A percentile compares a stretch with the other conserved stretches of the same genome.
Evolutionary conservation across 2,888 invertebrate genomes (phyloP).

Genomic region (Apotomis turbidana): DNA sequence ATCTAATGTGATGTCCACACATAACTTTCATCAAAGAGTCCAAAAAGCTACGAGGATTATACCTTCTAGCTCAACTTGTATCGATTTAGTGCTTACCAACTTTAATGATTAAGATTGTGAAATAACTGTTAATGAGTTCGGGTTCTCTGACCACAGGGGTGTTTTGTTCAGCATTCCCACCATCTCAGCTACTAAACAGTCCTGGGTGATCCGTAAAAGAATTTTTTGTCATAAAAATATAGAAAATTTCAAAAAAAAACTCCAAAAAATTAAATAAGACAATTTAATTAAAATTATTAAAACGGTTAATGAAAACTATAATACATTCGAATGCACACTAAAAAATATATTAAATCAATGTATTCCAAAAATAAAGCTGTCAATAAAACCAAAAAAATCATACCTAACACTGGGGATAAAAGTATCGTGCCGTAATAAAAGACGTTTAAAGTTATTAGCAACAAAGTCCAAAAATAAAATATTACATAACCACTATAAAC

Average conservation of each 20-base stretch:
- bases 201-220: background rate
- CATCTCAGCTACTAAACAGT: background rate
- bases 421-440: constrained; percentile 7
- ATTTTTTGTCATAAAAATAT: background rate
- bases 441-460: background rate
- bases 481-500: background rate
- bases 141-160: constrained; percentile 18
- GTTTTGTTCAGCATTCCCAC: background rate
- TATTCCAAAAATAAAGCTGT: background rate
- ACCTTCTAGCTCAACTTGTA: constrained; percentile 25
- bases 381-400: constrained; percentile 3
- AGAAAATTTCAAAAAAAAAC: background rate
- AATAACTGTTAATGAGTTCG: background rate
- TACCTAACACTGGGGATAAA: constrained; percentile 3
- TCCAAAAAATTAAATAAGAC: background rate
- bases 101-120: constrained; percentile 1
- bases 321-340: background rate
- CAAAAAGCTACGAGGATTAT: constrained; percentile 14
- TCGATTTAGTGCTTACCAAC: constrained; percentile 38
- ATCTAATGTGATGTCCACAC: background rate
- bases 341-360: background rate
- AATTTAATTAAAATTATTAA: background rate
- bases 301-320: constrained; percentile 4
- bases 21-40: constrained; percentile 11
- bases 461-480: background rate